Evolutionary conservation across 2,888 invertebrate genomes (phyloP).

Genomic region (Pheosia tremula): DNA sequence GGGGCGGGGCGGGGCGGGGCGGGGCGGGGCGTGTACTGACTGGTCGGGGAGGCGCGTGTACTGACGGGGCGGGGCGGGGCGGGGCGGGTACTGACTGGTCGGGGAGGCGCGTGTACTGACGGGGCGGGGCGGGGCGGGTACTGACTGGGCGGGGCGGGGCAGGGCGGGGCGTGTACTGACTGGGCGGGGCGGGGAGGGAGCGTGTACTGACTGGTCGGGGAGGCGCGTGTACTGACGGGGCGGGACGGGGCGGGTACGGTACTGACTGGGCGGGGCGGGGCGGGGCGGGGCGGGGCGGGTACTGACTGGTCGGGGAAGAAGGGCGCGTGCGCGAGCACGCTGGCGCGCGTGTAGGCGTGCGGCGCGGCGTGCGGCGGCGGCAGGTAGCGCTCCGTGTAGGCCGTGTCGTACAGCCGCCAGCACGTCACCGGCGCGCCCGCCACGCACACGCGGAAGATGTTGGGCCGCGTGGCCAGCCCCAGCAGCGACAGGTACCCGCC

Average conservation of each 20-base stretch:
- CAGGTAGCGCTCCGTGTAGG: conserved; percentile 99
- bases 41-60: conserved; percentile 90
- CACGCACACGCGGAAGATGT: conserved; percentile 97
- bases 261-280: conserved; percentile 66
- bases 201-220: conserved; percentile 87
- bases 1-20: too few species aligned
- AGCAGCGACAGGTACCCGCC: conserved; percentile 97
- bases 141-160: too few species aligned
- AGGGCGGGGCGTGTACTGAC: not conserved
- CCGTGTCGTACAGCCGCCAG: conserved; percentile 99
- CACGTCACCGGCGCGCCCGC: conserved; percentile 99
- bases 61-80: conserved; percentile 94
- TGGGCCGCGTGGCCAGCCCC: conserved; percentile 96
- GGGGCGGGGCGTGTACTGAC: conserved; percentile 63
- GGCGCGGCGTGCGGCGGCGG: conserved; percentile 68
- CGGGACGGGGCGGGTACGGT: conserved; percentile 87
- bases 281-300: conserved; percentile 69
- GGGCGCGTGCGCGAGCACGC: conserved; percentile 89
- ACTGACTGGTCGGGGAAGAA: conserved; percentile 95
- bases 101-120: too few species aligned
- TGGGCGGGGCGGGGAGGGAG: not conserved
- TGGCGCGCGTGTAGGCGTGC: conserved; percentile 94
- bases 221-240: conserved; percentile 89
- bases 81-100: too few species aligned
- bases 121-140: too few species aligned